Evolutionary conservation across 2,888 invertebrate species (phyloP).

Genomic region (Hydroisotoma schaefferi): DNA sequence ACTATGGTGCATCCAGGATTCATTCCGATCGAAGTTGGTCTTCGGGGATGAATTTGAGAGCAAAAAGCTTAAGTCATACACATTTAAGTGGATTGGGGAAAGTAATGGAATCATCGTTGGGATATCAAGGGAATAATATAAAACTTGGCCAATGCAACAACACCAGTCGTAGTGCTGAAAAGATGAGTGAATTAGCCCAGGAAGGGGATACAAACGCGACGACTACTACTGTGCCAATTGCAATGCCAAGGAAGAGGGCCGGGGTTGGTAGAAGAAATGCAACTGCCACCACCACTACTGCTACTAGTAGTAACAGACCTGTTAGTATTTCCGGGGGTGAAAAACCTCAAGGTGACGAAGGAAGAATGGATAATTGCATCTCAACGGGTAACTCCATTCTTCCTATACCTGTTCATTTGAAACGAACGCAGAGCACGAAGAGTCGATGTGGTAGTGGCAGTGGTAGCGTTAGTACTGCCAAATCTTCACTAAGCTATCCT

Average conservation of each 20-base stretch:
- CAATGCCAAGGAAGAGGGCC: constrained; percentile 10
- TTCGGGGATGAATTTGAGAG: constrained; percentile 24
- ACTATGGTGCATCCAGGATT: constrained; percentile 34
- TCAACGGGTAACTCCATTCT: constrained; percentile 35
- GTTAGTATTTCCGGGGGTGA: constrained; percentile 49
- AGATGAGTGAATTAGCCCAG: background rate
- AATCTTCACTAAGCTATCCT: too few relatives aligned
- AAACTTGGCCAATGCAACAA: background rate
- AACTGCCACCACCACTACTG: background rate
- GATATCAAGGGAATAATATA: constrained; percentile 3
- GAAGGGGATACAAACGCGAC: background rate
- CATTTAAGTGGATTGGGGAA: constrained; percentile 32
- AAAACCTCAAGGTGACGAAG: constrained; percentile 44
- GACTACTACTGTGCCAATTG: constrained; percentile 6
- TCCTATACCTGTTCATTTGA: constrained; percentile 44
- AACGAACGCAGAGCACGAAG: constrained; percentile 45
- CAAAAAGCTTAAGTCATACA: constrained; percentile 42
- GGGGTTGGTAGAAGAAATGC: constrained; percentile 9
- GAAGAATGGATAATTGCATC: constrained; percentile 23
- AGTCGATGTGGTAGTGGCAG: constrained; percentile 32
- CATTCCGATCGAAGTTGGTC: constrained; percentile 9
- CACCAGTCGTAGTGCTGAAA: background rate
- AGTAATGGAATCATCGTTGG: constrained; percentile 25
- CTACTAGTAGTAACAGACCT: constrained; percentile 14
- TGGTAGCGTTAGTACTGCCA: too few relatives aligned